These are phyloP conservation scores for Drosophila mercatorum DNA, from an alignment of 2,888 invertebrate genomes.

Conservation along the genomic window DNA sequence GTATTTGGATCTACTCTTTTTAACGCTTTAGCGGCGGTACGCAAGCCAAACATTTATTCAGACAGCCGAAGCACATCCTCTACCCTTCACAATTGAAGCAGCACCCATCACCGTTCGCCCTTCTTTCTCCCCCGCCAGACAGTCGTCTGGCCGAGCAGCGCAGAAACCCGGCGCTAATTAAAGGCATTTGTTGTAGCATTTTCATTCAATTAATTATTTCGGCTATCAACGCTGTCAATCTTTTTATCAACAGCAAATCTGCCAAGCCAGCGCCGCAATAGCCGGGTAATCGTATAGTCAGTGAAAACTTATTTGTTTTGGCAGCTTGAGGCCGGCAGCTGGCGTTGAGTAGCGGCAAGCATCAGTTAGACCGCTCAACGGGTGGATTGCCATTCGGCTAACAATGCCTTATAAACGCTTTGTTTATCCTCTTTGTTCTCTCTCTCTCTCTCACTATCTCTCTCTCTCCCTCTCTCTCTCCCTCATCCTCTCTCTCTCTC, in stretches of 20 bases:
- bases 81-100: neutral
- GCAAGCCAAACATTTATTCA: constrained; percentile 24
- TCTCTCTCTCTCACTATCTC: neutral
- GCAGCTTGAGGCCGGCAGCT: constrained; percentile 54
- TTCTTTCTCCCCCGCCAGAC: neutral
- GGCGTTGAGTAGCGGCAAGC: constrained; percentile 39
- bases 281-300: constrained; percentile 30
- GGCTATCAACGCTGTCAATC: constrained; percentile 82
- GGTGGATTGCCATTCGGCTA: constrained; percentile 25
- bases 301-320: constrained; percentile 60
- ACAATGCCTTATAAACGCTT: constrained; percentile 37
- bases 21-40: constrained; percentile 1
- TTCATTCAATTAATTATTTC: constrained; percentile 82
- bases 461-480: neutral
- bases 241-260: constrained; percentile 74
- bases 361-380: constrained; percentile 11
- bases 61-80: constrained; percentile 24
- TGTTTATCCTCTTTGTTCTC: constrained; percentile 26
- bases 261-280: constrained; percentile 39
- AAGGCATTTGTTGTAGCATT: constrained; percentile 77
- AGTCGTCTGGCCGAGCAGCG: constrained; percentile 26
- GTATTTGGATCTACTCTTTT: neutral
- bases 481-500: neutral
- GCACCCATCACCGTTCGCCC: neutral
- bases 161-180: constrained; percentile 80